Percentiles rank a stretch among this genome's conserved stretches.
Conservation (phyloP, 1,140 invertebrate genomes). For the Pseudobourletiella spinata region DNA sequence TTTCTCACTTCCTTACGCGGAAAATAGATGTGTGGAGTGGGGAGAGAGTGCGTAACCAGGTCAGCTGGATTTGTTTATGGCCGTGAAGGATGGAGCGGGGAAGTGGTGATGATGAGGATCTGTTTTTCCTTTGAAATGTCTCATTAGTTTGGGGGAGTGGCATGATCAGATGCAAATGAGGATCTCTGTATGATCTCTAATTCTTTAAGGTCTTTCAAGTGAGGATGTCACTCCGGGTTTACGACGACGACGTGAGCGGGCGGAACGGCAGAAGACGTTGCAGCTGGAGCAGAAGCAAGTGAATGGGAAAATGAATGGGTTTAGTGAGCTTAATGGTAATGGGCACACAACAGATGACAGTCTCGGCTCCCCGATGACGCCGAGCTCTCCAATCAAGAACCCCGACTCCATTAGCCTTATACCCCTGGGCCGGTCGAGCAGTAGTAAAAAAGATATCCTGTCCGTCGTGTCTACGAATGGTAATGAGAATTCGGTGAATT, state of each 20-base stretch:
- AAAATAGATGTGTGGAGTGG: no score
- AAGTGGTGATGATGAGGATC: no score
- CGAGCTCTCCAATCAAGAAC: slow-evolving; percentile 29
- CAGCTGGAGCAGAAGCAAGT: slow-evolving; percentile 58
- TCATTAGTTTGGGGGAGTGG: no score
- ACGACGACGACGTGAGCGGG: slow-evolving; percentile 60
- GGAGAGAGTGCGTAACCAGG: no score
- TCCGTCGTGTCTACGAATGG: slow-evolving; percentile 19
- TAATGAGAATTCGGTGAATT: slow-evolving; percentile 18
- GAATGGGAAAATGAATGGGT: slow-evolving; percentile 24
- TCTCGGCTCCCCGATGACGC: background rate
- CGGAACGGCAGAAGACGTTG: slow-evolving; percentile 68
- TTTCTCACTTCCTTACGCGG: no score
- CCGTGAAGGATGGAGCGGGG: no score
- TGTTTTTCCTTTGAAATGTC: no score
- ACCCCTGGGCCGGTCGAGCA: slow-evolving; percentile 17
- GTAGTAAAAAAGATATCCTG: slow-evolving; percentile 32
- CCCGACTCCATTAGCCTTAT: slow-evolving; percentile 36
- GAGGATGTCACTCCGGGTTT: slow-evolving; percentile 66
- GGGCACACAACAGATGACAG: slow-evolving; percentile 14
- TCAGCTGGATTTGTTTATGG: no score
- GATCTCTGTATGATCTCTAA: no score
- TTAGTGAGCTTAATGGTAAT: slow-evolving; percentile 10
- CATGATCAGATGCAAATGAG: no score
- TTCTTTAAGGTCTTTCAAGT: slow-evolving; percentile 28